Base-by-base conservation (phyloP, 2,888 invertebrate genomes). In the Teleogryllus oceanicus region DNA sequence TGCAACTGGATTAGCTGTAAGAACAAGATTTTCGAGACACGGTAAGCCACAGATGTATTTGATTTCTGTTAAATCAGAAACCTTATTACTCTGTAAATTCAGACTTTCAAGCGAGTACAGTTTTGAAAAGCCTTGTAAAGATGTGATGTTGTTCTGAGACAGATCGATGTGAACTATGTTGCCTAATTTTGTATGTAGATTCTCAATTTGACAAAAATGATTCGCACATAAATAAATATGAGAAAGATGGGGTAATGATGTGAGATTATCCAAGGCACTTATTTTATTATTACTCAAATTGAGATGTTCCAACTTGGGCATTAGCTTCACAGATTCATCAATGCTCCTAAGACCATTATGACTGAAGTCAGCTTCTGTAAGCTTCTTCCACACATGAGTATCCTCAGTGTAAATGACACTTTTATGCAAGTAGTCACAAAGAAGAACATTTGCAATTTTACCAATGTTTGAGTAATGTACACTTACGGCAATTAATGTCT, bases 1-100 rank as follows among this genome's bases (percentile, higher is more conserved):
- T 0, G 97, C 95, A 0, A 98, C 93, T 20, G 95, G 94, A 88
- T 98, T 98, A 0, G 96, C 97, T 77, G 49, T 11, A 77, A 98
- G 88, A 85, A 93, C 90, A n/a, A 98, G 88, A 86, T 93, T 92
- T 86, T 97, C 97, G 79, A 99, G 87, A 85, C 96, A 94, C 0
- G 97, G 97, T 75, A 99, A 87, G 81, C 91, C 90, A 74, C 94
- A 93, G 77, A 98, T 90, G 86, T 93, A 89, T 83, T 92, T 91
- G 0, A 97, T 93, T 86, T 97, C 96, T 83, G 93, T 92, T 13
- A 97, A 91, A 80, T 94, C 92, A 2, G 90, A 89, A 76, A 99
- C 92, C 80, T 91, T 88, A 88, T 99, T 99, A 83, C 94, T 94
- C 84, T 95, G 94, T 76, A 98, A 89, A 88, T 98, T 94, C 82